A percentile compares a stretch with the other conserved stretches of the same genome.
phyloP scores from a whole-genome alignment of 1,140 invertebrate genomes.

The Plectrocnemia conspersa region DNA sequence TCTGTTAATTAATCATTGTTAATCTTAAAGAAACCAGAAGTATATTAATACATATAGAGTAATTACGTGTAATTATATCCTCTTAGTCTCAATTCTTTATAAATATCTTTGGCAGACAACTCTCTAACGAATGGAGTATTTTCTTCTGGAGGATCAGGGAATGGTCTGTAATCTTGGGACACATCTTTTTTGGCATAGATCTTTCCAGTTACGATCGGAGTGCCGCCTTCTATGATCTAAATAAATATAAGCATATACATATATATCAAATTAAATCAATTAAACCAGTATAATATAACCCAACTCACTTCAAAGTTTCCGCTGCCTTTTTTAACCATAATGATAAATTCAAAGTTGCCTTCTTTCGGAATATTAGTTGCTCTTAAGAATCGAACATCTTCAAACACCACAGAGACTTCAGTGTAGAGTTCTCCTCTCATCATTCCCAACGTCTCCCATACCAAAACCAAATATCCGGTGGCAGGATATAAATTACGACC shows the following conservation, averaged over 20 bases:
- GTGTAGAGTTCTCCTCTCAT: conserved; percentile 66
- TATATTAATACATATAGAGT: too few relatives aligned
- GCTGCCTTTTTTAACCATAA: conserved; percentile 77
- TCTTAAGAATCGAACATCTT: conserved; percentile 78
- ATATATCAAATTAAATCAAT: not conserved
- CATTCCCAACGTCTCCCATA: conserved; percentile 84
- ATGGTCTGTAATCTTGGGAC: conserved; percentile 46
- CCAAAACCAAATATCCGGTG: conserved; percentile 78
- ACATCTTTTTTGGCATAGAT: conserved; percentile 54
- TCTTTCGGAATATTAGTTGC: conserved; percentile 75
- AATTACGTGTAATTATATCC: conserved; percentile 81
- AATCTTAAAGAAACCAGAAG: too few relatives aligned
- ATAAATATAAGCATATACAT: conserved; percentile 13
- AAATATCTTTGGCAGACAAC: conserved; percentile 70
- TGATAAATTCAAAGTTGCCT: conserved; percentile 65
- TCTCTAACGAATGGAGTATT: conserved; percentile 49
- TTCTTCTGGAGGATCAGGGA: conserved; percentile 42
- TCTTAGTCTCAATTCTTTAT: conserved; percentile 84
- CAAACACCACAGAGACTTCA: conserved; percentile 77
- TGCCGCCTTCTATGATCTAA: conserved; percentile 69
- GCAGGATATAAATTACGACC: conserved; percentile 83
- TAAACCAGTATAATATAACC: conserved; percentile 11
- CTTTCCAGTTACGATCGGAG: conserved; percentile 71
- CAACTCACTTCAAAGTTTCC: conserved; percentile 74
- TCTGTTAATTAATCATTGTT: too few relatives aligned